Evolutionary conservation across 1,140 invertebrate genomes (phyloP), one percentile per base, ranked within the genome.

Genomic region (Pseudobourletiella spinata): DNA sequence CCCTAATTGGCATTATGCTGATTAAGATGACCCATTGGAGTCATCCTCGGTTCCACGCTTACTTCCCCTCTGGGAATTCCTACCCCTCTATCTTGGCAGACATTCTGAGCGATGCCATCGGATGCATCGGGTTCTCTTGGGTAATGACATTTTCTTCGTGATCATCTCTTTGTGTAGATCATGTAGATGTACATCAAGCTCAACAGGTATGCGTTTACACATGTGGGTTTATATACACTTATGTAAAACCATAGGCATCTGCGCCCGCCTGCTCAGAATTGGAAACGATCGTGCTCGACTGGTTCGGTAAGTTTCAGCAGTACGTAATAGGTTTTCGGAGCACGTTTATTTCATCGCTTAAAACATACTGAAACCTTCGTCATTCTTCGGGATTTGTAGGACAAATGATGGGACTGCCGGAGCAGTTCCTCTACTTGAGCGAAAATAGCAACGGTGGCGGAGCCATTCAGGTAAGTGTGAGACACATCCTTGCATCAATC

Each of bases 21-120:
- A n/a, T n/a, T n/a, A n/a, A 88, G 86, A 83, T 90, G 48, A 98
- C 95, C 0, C 94, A 98, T 75, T 99, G 96, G 96, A 94, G 98
- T 75, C 96, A 99, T 82, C 96, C 96, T 0, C 79, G 92, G 52
- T 99, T 99, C 77, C 95, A 98, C 75, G 96, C 96, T 0, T 99
- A 99, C 74, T 99, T 99, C 74, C 96, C 96, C 1, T 85, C 95
- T 0, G 96, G 95, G 25, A 98, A 98, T 78, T 95, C 90, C 0
- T 99, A 87, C 75, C 95, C 96, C 1, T 97, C 95, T 1, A 96
- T 99, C 59, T 78, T 99, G 18, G 96, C 91, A n/a, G 95, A 98
- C 70, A 96, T 99, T 91, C 75, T 99, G 35, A 87, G 89, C 15
- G 89, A 93, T 74, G 92, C 89, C 15, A 90, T 99, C 63, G 95